Evolutionary conservation across 2,888 invertebrate genomes (phyloP).

Genomic region (Aspidiotus rigidus): DNA sequence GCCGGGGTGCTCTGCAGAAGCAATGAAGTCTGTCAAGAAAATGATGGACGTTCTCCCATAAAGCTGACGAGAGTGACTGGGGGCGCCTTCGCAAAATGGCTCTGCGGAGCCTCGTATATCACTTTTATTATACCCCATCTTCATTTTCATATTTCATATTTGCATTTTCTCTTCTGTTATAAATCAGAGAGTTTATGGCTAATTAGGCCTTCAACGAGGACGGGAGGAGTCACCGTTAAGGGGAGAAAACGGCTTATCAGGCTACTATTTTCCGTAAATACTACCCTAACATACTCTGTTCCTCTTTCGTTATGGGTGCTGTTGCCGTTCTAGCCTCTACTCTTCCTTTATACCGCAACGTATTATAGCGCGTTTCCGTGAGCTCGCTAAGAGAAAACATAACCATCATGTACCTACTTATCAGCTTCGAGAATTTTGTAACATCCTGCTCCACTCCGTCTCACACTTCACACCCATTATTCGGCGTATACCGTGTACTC

Average conservation of each 20-base stretch:
- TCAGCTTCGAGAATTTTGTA: constrained; percentile 32
- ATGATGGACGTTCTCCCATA: constrained; percentile 64
- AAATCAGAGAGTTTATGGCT: constrained; percentile 57
- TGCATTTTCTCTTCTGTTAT: constrained; percentile 48
- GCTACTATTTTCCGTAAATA: constrained; percentile 32
- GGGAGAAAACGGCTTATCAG: constrained; percentile 35
- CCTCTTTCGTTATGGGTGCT: constrained; percentile 27
- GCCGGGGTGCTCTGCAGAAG: constrained; percentile 36
- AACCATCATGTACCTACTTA: constrained; percentile 30
- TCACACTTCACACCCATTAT: neutral
- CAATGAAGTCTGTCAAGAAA: constrained; percentile 56
- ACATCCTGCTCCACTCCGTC: constrained; percentile 16
- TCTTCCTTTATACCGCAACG: constrained; percentile 15
- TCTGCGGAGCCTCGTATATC: constrained; percentile 68
- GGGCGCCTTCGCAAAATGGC: constrained; percentile 61
- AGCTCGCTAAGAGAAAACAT: constrained; percentile 27
- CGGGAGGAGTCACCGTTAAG: constrained; percentile 37
- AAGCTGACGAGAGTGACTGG: constrained; percentile 61
- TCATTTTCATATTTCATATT: constrained; percentile 53
- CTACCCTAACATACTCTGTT: constrained; percentile 16
- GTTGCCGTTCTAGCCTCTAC: constrained; percentile 21
- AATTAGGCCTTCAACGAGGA: constrained; percentile 48
- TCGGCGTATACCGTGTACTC: constrained; percentile 4
- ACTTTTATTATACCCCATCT: constrained; percentile 67
- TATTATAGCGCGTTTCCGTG: constrained; percentile 17